Evolutionary conservation across 2,113 vertebrate genomes (phyloP).

Genomic region (Corythaeola cristata): DNA sequence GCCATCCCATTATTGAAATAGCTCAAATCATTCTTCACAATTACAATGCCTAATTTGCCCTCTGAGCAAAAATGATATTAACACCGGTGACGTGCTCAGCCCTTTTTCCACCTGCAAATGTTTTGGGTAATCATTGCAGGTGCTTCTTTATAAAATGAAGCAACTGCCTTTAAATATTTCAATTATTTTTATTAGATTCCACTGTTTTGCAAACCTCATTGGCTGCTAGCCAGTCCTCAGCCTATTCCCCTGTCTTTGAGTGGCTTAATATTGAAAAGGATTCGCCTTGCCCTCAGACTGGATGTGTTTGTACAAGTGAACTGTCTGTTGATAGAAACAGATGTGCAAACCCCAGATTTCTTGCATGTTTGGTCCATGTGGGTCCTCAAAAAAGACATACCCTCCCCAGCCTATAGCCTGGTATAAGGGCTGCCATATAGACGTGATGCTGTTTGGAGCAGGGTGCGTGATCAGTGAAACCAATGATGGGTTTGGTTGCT

Average conservation of each 20-base stretch:
- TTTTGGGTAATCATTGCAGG: conserved; percentile 64
- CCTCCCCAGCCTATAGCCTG: not conserved
- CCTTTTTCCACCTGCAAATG: conserved; percentile 64
- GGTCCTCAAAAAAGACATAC: not conserved
- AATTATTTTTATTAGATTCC: conserved; percentile 68
- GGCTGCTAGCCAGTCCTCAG: conserved; percentile 53
- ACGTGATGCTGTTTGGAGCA: not conserved
- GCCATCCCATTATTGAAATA: conserved; percentile 43
- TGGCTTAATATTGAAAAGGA: conserved; percentile 36
- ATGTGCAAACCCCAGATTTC: conserved; percentile 7
- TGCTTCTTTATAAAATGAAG: conserved; percentile 62
- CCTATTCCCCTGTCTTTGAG: conserved; percentile 34
- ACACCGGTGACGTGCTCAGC: conserved; percentile 47
- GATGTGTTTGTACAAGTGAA: conserved; percentile 57
- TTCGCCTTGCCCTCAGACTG: conserved; percentile 31
- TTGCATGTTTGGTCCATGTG: not conserved
- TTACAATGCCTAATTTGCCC: conserved; percentile 64
- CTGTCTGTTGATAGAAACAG: conserved; percentile 25
- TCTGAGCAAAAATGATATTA: conserved; percentile 59
- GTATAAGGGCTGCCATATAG: accelerated
- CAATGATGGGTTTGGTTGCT: not conserved
- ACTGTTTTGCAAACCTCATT: conserved; percentile 67
- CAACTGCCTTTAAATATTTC: conserved; percentile 68
- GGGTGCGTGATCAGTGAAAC: not conserved
- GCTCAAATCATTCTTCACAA: conserved; percentile 35